Evolutionary conservation across 2,113 vertebrate species (phyloP).

Genomic region (Anguilla rostrata): DNA sequence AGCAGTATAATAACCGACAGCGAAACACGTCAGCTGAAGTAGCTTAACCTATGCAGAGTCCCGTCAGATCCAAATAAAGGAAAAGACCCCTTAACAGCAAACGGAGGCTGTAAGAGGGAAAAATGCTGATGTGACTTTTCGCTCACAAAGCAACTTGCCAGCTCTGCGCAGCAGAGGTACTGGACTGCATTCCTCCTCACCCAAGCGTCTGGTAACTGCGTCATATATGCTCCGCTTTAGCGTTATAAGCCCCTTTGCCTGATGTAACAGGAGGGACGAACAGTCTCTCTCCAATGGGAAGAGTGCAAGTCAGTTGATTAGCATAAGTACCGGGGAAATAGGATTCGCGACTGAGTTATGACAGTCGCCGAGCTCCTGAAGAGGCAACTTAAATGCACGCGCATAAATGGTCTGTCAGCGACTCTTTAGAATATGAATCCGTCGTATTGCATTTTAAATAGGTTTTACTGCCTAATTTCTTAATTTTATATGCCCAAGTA

Average conservation of each 20-base stretch:
- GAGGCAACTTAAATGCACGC: not conserved
- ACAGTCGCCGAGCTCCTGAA: slow-evolving; percentile 65
- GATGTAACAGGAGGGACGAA: slow-evolving; percentile 63
- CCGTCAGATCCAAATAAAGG: not conserved
- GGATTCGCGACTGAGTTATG: slow-evolving; percentile 53
- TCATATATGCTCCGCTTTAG: slow-evolving; percentile 51
- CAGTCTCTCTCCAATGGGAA: slow-evolving; percentile 61
- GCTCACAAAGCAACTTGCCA: not conserved
- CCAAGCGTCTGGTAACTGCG: slow-evolving; percentile 39
- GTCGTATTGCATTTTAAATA: no score
- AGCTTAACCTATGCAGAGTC: no score
- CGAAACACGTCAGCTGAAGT: no score
- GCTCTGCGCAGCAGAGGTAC: not conserved
- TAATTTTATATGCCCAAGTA: no score
- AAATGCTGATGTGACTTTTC: not conserved
- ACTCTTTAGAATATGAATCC: not conserved
- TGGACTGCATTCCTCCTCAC: not conserved
- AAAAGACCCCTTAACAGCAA: not conserved
- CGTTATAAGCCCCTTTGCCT: slow-evolving; percentile 60
- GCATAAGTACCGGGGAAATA: slow-evolving; percentile 54
- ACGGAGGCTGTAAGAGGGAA: not conserved
- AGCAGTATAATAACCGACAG: no score
- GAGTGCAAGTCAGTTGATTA: slow-evolving; percentile 44
- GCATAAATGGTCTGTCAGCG: not conserved
- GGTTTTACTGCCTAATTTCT: no score